phyloP scores from a whole-genome alignment of 2,797 vertebrate species.

The Morelia viridis region DNA sequence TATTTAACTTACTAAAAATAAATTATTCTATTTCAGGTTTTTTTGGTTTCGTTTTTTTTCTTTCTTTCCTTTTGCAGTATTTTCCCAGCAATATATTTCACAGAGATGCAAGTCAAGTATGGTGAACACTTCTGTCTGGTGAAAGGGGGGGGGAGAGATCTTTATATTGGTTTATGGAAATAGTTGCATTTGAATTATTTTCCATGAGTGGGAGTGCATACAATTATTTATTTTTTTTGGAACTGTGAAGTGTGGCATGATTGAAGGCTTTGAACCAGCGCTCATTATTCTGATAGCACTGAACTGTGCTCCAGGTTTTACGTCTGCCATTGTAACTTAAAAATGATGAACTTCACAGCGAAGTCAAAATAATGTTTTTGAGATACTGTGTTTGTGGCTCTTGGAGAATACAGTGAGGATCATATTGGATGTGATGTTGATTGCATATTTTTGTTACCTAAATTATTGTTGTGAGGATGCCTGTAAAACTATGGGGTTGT shows the following conservation, averaged over 20 bases:
- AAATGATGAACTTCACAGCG: not conserved
- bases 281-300: not conserved
- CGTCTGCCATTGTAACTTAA: not conserved
- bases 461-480: not conserved
- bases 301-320: not conserved
- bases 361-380: not conserved
- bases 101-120: not conserved
- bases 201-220: not conserved
- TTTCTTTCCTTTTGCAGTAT: not conserved
- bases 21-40: not conserved
- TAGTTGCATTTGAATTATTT: slow-evolving; percentile 29
- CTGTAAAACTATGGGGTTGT: not conserved
- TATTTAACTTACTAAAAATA: not conserved
- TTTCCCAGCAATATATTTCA: not conserved
- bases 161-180: slow-evolving; percentile 21
- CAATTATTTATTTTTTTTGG: slow-evolving; percentile 24
- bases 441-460: not conserved
- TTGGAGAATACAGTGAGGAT: not conserved
- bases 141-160: not conserved
- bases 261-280: not conserved
- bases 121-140: slow-evolving; percentile 15
- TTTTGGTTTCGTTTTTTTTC: not conserved
- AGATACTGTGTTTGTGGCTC: not conserved
- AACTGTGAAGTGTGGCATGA: slow-evolving; percentile 3
- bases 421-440: too few relatives aligned